phyloP scores from a whole-genome alignment of 1,140 invertebrate genomes.

The Cherax quadricarinatus region DNA sequence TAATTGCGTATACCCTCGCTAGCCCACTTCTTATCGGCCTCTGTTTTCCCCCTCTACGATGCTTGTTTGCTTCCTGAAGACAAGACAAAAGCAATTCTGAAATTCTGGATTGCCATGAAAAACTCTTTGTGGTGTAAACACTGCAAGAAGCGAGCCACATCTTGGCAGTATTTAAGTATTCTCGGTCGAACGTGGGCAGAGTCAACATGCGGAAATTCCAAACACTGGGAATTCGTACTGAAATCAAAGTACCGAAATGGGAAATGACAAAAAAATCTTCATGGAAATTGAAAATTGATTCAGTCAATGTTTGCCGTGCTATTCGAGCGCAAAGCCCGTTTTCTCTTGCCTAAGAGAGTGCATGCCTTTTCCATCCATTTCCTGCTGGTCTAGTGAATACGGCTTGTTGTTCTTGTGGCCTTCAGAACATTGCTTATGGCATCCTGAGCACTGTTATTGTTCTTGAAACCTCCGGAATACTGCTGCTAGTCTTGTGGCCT shows the following conservation, averaged over 20 bases:
- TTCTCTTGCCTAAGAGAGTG: background rate
- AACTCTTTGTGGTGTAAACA: background rate
- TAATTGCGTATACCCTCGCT: too few species aligned
- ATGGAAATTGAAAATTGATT: conserved; percentile 22
- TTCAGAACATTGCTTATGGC: too few species aligned
- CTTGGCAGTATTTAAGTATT: background rate
- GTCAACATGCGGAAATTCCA: background rate
- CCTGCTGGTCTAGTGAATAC: too few species aligned
- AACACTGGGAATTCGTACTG: background rate
- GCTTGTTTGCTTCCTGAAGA: background rate
- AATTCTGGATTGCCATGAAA: background rate
- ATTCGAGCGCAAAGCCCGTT: background rate
- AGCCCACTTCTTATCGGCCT: too few species aligned
- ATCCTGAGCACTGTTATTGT: too few species aligned
- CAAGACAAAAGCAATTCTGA: background rate
- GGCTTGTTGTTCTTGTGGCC: too few species aligned
- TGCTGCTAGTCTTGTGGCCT: too few species aligned
- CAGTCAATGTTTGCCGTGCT: conserved; percentile 14
- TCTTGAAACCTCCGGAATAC: too few species aligned
- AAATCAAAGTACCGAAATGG: conserved; percentile 12
- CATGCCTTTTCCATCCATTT: background rate
- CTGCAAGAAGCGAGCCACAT: background rate
- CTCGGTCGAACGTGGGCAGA: background rate
- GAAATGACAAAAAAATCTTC: background rate
- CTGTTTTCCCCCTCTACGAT: background rate